phyloP scores from a whole-genome alignment of 2,113 vertebrate species.

The Oxygymnocypris stewartii region DNA sequence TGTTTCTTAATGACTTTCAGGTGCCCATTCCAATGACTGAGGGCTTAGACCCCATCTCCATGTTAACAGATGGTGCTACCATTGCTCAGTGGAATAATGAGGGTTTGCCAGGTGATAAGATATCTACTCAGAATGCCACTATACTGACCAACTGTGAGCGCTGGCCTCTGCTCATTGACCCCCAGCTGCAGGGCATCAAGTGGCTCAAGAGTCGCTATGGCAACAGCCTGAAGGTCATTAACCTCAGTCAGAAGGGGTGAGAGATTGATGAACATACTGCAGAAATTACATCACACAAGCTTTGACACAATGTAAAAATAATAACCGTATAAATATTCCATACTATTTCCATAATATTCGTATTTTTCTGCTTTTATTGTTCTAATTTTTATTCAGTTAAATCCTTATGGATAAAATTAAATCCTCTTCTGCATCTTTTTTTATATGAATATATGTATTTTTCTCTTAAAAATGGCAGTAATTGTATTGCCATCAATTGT shows the following conservation, averaged over 20 bases:
- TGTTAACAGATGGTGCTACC: slow-evolving; percentile 74
- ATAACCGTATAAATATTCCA: background rate
- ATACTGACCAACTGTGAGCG: slow-evolving; percentile 74
- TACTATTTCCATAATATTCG: background rate
- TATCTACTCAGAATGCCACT: slow-evolving; percentile 75
- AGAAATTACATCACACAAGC: background rate
- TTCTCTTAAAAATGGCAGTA: background rate
- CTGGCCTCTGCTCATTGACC: slow-evolving; percentile 78
- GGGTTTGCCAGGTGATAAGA: slow-evolving; percentile 74
- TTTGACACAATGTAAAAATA: background rate
- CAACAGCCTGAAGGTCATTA: slow-evolving; percentile 72
- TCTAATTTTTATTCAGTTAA: background rate
- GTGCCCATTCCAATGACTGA: slow-evolving; percentile 73
- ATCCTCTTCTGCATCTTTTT: background rate
- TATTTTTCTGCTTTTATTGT: background rate
- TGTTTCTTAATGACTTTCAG: slow-evolving; percentile 54
- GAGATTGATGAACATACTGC: background rate
- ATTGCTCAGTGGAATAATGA: slow-evolving; percentile 80
- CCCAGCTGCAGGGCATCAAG: slow-evolving; percentile 77
- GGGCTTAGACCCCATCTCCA: slow-evolving; percentile 73
- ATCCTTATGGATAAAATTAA: background rate
- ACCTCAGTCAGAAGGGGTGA: slow-evolving; percentile 76
- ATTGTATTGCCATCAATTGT: background rate
- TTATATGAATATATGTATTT: background rate
- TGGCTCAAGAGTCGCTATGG: slow-evolving; percentile 78